Evolutionary conservation across 2,113 vertebrate genomes (phyloP).

Genomic region (Bettongia penicillata): DNA sequence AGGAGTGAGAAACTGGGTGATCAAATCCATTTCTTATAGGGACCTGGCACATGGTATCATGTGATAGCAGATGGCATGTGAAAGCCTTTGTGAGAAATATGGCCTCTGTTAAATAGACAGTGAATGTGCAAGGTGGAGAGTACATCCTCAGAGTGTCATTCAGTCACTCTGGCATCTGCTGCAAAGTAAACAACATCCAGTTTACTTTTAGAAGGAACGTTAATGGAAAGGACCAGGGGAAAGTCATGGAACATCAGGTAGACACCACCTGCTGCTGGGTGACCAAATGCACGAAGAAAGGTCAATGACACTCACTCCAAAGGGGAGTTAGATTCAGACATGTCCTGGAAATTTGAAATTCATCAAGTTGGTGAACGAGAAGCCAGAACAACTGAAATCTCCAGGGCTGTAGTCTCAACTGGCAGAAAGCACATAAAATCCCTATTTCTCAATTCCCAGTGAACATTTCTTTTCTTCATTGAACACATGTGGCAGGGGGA

Average conservation of each 20-base stretch:
- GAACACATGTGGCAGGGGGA: background rate
- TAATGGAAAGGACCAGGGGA: conserved; percentile 15
- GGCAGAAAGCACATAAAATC: conserved; percentile 25
- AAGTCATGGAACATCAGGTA: conserved; percentile 50
- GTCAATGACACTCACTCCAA: background rate
- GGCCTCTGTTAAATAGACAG: conserved; percentile 51
- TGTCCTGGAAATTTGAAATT: conserved; percentile 1
- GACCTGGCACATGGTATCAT: conserved; percentile 60
- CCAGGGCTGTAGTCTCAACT: background rate
- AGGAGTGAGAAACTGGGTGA: conserved; percentile 60
- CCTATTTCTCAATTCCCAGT: conserved; percentile 18
- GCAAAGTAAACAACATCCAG: conserved; percentile 33
- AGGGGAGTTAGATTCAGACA: background rate
- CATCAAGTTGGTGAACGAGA: conserved; percentile 47
- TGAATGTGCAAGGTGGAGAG: conserved; percentile 52
- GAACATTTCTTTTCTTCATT: conserved; percentile 1
- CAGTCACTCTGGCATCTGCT: conserved; percentile 57
- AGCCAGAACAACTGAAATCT: conserved; percentile 45
- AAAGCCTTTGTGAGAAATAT: conserved; percentile 72
- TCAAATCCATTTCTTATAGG: conserved; percentile 59
- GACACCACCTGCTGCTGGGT: background rate
- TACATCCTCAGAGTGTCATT: conserved; percentile 52
- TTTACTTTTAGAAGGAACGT: conserved; percentile 41
- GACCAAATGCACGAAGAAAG: conserved; percentile 13
- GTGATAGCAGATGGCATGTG: conserved; percentile 73